Conservation (phyloP, 2,888 invertebrate species). For the Sinodicranocentrus sp. region DNA sequence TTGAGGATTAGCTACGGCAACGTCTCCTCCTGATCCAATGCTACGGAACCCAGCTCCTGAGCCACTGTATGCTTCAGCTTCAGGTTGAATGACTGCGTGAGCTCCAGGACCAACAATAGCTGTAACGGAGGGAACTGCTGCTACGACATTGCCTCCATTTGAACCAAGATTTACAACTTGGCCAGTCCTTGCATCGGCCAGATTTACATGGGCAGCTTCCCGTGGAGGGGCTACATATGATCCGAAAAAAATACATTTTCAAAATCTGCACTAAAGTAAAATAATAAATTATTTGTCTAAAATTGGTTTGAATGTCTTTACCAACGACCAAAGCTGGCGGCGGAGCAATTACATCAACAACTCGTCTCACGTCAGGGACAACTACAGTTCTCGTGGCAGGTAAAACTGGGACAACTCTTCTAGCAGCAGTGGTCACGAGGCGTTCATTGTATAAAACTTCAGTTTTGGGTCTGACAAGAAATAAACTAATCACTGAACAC, state of each 20-base stretch:
- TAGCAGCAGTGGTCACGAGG: slow-evolving; percentile 44
- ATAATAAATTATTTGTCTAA: neutral
- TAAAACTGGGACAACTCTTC: too few relatives aligned
- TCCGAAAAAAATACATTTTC: neutral
- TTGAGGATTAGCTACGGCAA: slow-evolving; percentile 69
- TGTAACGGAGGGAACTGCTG: slow-evolving; percentile 71
- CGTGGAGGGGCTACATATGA: slow-evolving; percentile 33
- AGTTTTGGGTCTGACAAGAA: slow-evolving; percentile 69
- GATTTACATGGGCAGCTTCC: neutral
- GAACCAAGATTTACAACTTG: slow-evolving; percentile 51
- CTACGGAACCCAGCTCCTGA: slow-evolving; percentile 38
- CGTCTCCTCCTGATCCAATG: slow-evolving; percentile 50
- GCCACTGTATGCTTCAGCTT: slow-evolving; percentile 68
- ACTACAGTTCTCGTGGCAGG: slow-evolving; percentile 53
- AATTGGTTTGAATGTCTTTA: slow-evolving; percentile 9
- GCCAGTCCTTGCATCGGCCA: slow-evolving; percentile 39
- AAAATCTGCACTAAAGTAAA: neutral
- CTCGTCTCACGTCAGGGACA: slow-evolving; percentile 52
- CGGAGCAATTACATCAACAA: slow-evolving; percentile 57
- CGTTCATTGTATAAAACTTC: slow-evolving; percentile 75
- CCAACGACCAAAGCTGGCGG: slow-evolving; percentile 57
- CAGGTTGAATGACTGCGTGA: slow-evolving; percentile 69
- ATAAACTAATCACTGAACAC: too few relatives aligned
- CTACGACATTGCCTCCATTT: slow-evolving; percentile 57
- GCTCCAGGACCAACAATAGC: slow-evolving; percentile 75